Evolutionary conservation across 2,888 invertebrate genomes (phyloP), one percentile per base, ranked within the genome.

Genomic region (Drosophila prostipennis): DNA sequence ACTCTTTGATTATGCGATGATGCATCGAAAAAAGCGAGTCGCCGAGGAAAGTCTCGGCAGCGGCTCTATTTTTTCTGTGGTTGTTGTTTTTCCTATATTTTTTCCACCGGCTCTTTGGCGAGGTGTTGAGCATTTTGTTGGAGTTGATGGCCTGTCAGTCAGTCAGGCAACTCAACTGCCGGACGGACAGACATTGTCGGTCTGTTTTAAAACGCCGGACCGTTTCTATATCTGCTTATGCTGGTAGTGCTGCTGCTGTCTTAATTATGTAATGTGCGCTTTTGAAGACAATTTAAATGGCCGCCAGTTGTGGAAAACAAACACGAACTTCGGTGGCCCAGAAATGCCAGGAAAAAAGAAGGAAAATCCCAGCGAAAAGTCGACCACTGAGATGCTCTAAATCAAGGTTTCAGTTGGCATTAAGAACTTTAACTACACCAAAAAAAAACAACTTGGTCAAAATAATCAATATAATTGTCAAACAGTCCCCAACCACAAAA

Each of bases 1-100:
- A 86, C 86, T 82, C 77, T 87, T 84, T 84, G 88, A 84, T 84
- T 87, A 86, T 87, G 80, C 86, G 77, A 85, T 87, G 83, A 83
- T 87, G 87, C 87, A 81, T 85, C 79, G 79, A 85, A 82, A 81
- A 81, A 72, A 65, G 77, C 70, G 59, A 65, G 68, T 68, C 64
- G 56, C 72, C 65, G 71, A 13, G 34, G 42, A 42, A 42, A 42
- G 42, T 42, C 42, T 42, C 19, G 16, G 42, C 19, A 26, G 26
- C 14, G 40, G 40, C 54, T 46, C 13, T 32, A 14, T 46, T 11
- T 46, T 34, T 14, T 11, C 7, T 19, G 19, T 7, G 2, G 23
- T 4, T 23, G 23, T 23, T 23, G 23, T 23, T 23, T 16, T 23
- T 51, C 6, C 26, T 39, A 11, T 6, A n/a, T 23, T 60, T 29